Evolutionary conservation across 2,888 invertebrate genomes (phyloP).

Genomic region (Heliconius hortense): DNA sequence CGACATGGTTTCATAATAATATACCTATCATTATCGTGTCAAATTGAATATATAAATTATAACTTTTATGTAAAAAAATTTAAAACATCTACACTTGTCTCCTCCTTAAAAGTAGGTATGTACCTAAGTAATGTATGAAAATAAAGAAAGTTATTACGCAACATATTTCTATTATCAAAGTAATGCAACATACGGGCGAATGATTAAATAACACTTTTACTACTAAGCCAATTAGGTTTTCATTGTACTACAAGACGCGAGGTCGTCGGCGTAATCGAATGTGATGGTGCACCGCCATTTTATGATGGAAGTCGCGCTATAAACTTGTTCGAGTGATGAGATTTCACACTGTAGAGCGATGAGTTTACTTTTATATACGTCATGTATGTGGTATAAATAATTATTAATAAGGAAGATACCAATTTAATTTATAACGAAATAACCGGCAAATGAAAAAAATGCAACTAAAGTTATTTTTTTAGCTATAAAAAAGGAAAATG

Average conservation of each 20-base stretch:
- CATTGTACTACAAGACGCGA: background rate
- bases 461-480: too few species aligned
- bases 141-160: background rate
- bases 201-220: conserved; percentile 8
- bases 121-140: background rate
- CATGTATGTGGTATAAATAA: too few species aligned
- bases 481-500: too few species aligned
- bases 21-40: background rate
- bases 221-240: conserved; percentile 9
- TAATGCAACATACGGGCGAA: background rate
- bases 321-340: conserved; percentile 5
- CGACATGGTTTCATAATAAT: conserved; percentile 10
- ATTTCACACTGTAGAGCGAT: background rate
- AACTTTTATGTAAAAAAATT: background rate
- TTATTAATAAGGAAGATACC: too few species aligned
- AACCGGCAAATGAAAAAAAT: too few species aligned
- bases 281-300: conserved; percentile 1
- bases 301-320: background rate
- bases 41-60: background rate
- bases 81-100: background rate
- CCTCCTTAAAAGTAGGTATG: too few species aligned
- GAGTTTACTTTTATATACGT: background rate
- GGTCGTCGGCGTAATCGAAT: conserved; percentile 15
- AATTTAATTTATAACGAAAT: too few species aligned
- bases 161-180: background rate